Base-by-base conservation (phyloP, 2,888 invertebrate genomes). In the Microctonus aethiopoides region DNA sequence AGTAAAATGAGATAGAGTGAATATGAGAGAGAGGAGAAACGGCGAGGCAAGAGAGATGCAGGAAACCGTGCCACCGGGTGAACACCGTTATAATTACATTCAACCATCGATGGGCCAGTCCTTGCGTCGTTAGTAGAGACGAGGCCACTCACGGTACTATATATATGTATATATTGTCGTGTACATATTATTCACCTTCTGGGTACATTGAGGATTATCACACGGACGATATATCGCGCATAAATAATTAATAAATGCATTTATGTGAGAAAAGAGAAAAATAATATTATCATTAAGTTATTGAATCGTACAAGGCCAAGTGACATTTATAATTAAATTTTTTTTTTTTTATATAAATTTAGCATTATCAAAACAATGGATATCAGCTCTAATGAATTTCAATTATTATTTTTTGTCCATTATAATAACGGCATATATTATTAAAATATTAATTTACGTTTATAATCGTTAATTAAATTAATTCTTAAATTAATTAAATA, bases 11-110 rank as follows among this genome's bases (percentile, higher is more conserved):
- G 39, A 54, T 54, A 54, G 26, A 24, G n/a, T n/a, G n/a, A n/a
- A n/a, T n/a, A n/a, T n/a, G 7, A 9, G 54, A 67, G 67, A 39
- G 54, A 61, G 64, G 54, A 66, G 22, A 60, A 32, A n/a, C 36
- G 64, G n/a, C 57, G 59, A 70, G 41, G 66, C 41, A n/a, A n/a
- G 62, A 70, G 46, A 46, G 65, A 66, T 59, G 41, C 67, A 72
- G 66, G 66, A 66, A 70, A 74, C 39, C 67, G 65, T 74, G 68
- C 65, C 66, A 70, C 62, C 71, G 67, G 41, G 68, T 66, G 52
- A 60, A 61, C 67, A 72, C 70, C 74, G 70, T 70, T 79, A 76
- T 80, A 80, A 80, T 80, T 78, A 79, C 79, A 80, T 75, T 76
- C 76, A 74, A 75, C 74, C 76, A 78, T 76, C 75, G 66, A 67